A percentile compares a stretch with the other conserved stretches of the same genome.
Evolutionary conservation across 2,888 invertebrate genomes (phyloP).

Genomic region (Platycheirus albimanus): DNA sequence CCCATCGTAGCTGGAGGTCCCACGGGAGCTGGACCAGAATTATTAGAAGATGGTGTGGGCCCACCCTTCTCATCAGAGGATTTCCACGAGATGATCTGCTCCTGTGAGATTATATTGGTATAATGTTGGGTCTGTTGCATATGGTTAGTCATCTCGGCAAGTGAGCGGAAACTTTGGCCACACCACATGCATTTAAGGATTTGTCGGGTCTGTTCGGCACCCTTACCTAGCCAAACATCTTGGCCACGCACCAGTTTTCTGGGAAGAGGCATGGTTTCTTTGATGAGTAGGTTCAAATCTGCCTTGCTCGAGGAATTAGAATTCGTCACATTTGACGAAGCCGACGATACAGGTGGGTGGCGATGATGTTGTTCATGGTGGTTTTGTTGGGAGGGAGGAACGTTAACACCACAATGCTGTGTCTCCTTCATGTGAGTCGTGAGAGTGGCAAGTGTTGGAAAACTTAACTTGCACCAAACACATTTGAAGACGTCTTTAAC

Average conservation of each 20-base stretch:
- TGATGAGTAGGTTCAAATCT: constrained; percentile 92
- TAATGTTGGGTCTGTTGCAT: constrained; percentile 99
- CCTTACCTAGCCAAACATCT: constrained; percentile 98
- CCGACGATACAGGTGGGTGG: constrained; percentile 78
- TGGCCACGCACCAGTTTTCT: constrained; percentile 97
- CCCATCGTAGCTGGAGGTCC: constrained; percentile 54
- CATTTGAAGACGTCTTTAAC: constrained; percentile 98
- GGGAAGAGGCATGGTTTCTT: constrained; percentile 97
- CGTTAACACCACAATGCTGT: constrained; percentile 95
- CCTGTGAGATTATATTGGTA: constrained; percentile 98
- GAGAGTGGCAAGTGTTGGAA: constrained; percentile 95
- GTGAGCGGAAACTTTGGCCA: constrained; percentile 97
- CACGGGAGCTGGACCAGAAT: constrained; percentile 72
- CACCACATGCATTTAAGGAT: constrained; percentile 99
- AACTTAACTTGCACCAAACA: constrained; percentile 99
- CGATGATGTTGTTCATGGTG: constrained; percentile 60
- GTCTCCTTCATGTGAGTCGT: constrained; percentile 99
- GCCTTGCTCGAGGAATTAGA: constrained; percentile 86
- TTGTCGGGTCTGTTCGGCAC: constrained; percentile 97
- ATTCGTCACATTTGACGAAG: constrained; percentile 80
- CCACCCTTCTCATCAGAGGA: constrained; percentile 90
- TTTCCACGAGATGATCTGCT: constrained; percentile 98
- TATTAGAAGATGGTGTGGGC: constrained; percentile 79
- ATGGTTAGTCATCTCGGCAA: constrained; percentile 98
- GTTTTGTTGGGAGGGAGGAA: constrained; percentile 84